Base-by-base conservation (phyloP, 2,113 vertebrate species). In the Drymodes brunneopygia region DNA sequence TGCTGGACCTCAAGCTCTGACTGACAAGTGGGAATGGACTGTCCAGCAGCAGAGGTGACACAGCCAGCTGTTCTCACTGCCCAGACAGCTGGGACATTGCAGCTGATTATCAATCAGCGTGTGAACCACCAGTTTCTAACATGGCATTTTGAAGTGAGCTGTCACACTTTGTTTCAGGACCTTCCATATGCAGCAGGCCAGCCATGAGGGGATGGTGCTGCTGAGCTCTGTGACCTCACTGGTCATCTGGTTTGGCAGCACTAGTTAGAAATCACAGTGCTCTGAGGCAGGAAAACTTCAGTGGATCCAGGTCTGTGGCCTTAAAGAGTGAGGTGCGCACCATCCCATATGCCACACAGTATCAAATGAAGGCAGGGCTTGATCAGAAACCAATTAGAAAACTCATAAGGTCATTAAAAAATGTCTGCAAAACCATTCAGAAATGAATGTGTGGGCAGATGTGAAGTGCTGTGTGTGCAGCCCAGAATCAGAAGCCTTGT, bases 221-320 rank as follows among this genome's bases (percentile, higher is more conserved):
- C 27, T 72, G 54, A 58, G 67, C 29, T 3, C 28, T 65, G 35
- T 29, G 58, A 15, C 33, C 24, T 67, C 71, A 36, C 5, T 48
- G 25, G 10, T 19, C 47, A 19, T 4, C 44, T 50, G 33, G 15
- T 67, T 77, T 62, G 17, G 23, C 62, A 71, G 31, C 24, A 14
- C 16, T 2, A 0, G 27, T 24, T 33, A 40, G 3, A 3, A 54
- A 71, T 38, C 47, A 66, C 24, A 54, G 24, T 0, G 1, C 7
- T 57, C 16, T 69, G 50, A 72, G 36, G 11, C 28, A 69, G 50
- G 27, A 80, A 86, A 69, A 6, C 17, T 83, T 65, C 24, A 13
- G 22, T 53, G n/a, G n/a, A 48, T 77, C 21, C 73, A 19, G 15
- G 5, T 60, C 19, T 77, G 7, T 36, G 29, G 18, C 28, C 36